A percentile compares a stretch with the other conserved stretches of the same genome.
Conservation (phyloP, 2,888 invertebrate species). For the Mythimna ferrago region DNA sequence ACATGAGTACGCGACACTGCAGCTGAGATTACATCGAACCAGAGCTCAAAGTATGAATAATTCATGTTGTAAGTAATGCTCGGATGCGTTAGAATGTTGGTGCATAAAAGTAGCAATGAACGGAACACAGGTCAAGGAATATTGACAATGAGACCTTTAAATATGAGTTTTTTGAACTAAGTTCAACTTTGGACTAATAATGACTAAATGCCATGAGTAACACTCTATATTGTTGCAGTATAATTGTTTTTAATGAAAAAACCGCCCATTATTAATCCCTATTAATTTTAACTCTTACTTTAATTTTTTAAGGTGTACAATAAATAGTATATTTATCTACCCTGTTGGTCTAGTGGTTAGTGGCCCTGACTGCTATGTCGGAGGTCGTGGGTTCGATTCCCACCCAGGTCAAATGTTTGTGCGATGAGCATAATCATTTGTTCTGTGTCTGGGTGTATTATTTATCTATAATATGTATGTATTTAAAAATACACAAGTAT, state of each 20-base stretch:
- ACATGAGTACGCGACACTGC: conserved; percentile 25
- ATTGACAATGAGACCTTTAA: not conserved
- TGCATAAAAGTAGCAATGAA: conserved; percentile 28
- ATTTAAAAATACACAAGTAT: no score
- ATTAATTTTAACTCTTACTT: no score
- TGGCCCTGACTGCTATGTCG: no score
- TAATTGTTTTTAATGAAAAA: not conserved
- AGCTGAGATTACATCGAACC: conserved; percentile 41
- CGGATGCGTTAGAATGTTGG: conserved; percentile 49
- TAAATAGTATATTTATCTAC: no score
- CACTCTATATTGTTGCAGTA: not conserved
- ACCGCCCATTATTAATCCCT: no score
- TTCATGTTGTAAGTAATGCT: conserved; percentile 45
- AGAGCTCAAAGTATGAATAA: conserved; percentile 42
- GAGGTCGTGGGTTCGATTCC: no score
- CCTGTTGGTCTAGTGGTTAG: no score
- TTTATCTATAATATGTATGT: no score
- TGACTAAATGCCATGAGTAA: not conserved
- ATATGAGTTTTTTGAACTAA: not conserved
- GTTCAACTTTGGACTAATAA: not conserved
- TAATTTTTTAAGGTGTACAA: no score
- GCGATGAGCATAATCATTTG: no score
- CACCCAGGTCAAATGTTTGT: no score
- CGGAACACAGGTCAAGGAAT: conserved; percentile 7
- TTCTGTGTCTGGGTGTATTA: no score